A percentile compares a stretch with the other conserved stretches of the same genome.
Conservation (phyloP, 2,797 vertebrate species). For the Corythornis leucogaster region DNA sequence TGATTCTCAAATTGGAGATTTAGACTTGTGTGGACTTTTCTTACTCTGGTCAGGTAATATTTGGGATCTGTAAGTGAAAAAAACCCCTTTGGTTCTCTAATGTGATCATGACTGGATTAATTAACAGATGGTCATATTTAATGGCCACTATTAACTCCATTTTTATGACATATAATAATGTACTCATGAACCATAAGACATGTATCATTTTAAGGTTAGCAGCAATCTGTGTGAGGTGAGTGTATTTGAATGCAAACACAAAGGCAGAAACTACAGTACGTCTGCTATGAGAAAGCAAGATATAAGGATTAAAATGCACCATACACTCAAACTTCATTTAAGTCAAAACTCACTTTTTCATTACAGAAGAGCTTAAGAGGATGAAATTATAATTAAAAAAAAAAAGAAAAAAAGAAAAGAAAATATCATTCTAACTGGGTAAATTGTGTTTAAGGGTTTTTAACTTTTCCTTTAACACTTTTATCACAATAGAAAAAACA, state of each 20-base stretch:
- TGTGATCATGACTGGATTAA: neutral
- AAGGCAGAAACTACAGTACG: neutral
- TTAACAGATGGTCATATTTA: neutral
- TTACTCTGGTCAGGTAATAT: neutral
- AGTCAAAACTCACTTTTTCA: neutral
- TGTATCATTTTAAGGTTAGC: neutral
- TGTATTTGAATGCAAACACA: neutral
- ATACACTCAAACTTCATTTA: neutral
- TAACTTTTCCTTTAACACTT: neutral
- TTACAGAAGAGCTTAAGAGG: neutral
- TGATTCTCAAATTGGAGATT: neutral
- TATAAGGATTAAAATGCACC: neutral
- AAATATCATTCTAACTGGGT: rapidly evolving
- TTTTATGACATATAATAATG: neutral
- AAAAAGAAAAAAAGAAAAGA: neutral
- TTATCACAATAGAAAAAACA: neutral
- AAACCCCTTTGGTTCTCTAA: neutral
- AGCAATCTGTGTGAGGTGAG: neutral
- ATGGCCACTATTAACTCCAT: neutral
- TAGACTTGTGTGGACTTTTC: neutral
- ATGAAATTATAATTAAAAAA: neutral
- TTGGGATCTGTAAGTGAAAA: neutral
- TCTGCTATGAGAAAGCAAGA: neutral
- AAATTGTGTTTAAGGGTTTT: neutral
- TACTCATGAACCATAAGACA: neutral